Evolutionary conservation across 2,113 vertebrate species (phyloP).

Genomic region (Rhea pennata): DNA sequence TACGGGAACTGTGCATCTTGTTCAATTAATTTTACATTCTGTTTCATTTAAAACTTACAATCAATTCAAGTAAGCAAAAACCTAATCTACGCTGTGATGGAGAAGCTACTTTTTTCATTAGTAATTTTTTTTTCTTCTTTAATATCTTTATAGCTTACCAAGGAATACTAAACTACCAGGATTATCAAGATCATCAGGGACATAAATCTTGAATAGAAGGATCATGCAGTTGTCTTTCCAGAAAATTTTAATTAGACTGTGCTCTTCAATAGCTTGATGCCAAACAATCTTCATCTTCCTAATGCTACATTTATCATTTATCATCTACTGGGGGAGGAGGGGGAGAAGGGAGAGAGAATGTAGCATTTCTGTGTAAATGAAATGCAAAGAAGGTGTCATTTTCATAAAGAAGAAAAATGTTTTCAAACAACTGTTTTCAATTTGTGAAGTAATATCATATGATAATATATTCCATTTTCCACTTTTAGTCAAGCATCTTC

Average conservation of each 20-base stretch:
- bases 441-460: background rate
- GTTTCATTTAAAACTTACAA: background rate
- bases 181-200: background rate
- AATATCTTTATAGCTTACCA: background rate
- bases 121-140: background rate
- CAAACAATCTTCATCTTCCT: conserved; percentile 5
- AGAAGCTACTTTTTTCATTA: background rate
- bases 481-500: background rate
- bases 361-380: background rate
- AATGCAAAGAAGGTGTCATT: background rate
- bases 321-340: background rate
- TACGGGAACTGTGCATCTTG: background rate
- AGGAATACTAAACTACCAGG: background rate
- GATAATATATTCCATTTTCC: conserved; percentile 3
- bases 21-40: background rate
- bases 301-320: background rate
- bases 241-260: background rate
- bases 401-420: background rate
- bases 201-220: background rate
- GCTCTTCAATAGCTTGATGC: background rate
- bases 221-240: background rate
- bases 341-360: background rate
- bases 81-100: background rate
- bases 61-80: background rate
- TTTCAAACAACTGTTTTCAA: conserved; percentile 5